phyloP scores from a whole-genome alignment of 2,113 vertebrate species.

The Callithrix jacchus region DNA sequence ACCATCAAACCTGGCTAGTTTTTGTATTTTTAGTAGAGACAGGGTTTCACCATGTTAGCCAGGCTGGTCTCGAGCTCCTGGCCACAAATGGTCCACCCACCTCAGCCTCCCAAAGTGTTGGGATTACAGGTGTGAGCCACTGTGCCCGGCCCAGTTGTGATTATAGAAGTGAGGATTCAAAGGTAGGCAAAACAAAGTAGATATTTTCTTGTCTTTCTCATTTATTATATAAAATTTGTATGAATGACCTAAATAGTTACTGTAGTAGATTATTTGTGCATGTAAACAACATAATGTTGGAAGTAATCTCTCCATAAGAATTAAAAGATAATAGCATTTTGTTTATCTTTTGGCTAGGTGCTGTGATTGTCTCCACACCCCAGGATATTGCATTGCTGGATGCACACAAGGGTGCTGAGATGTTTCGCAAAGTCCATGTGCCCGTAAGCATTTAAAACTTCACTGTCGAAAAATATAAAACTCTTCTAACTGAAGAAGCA shows the following conservation, averaged over 20 bases:
- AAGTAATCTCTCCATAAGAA: background rate
- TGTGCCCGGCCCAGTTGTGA: background rate
- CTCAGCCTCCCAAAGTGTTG: too few species aligned
- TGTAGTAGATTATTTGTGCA: background rate
- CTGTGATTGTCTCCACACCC: constrained; percentile 96
- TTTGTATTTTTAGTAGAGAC: too few species aligned
- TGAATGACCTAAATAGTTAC: background rate
- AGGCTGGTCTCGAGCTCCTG: too few species aligned
- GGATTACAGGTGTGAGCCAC: too few species aligned
- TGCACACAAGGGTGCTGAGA: constrained; percentile 93
- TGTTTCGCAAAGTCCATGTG: constrained; percentile 96
- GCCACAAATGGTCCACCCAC: too few species aligned
- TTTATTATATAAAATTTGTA: constrained; percentile 39
- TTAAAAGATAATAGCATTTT: constrained; percentile 48
- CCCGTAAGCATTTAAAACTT: constrained; percentile 88
- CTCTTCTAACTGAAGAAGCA: background rate
- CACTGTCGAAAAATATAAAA: background rate
- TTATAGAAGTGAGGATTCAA: constrained; percentile 27
- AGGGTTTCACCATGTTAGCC: too few species aligned
- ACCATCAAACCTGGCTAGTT: too few species aligned
- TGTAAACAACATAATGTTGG: background rate
- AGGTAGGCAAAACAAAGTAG: background rate
- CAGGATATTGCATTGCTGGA: constrained; percentile 96
- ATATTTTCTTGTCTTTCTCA: background rate
- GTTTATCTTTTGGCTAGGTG: constrained; percentile 83